phyloP scores from a whole-genome alignment of 1,140 invertebrate species.

The Holcopasites calliopsidis region DNA sequence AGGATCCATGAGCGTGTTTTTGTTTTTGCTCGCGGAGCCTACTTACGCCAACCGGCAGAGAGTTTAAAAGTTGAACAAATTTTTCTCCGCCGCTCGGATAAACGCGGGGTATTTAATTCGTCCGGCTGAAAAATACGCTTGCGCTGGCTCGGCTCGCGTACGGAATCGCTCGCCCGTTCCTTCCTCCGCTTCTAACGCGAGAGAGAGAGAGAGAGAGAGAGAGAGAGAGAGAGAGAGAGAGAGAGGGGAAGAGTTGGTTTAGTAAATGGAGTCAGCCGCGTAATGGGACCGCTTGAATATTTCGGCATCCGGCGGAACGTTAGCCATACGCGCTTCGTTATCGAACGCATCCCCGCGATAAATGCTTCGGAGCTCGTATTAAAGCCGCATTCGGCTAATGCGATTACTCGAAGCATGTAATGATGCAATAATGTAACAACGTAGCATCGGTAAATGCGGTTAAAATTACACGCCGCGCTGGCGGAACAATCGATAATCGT shows the following conservation, averaged over 20 bases:
- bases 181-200: background rate
- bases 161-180: background rate
- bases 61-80: conserved; percentile 11
- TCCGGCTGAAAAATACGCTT: background rate
- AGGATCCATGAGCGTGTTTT: background rate
- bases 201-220: too few relatives aligned
- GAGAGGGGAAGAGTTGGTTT: too few relatives aligned
- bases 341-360: conserved; percentile 57
- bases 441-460: conserved; percentile 37
- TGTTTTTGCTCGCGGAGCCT: background rate
- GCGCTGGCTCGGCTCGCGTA: background rate
- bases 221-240: too few relatives aligned
- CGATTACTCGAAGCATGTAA: conserved; percentile 61
- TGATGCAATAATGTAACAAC: conserved; percentile 58
- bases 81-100: background rate
- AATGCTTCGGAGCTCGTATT: conserved; percentile 49
- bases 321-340: conserved; percentile 50
- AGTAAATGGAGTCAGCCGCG: background rate
- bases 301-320: conserved; percentile 30
- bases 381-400: conserved; percentile 61
- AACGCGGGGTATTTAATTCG: conserved; percentile 1
- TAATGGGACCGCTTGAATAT: conserved; percentile 23
- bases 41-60: background rate
- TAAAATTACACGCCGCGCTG: conserved; percentile 30
- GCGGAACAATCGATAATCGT: conserved; percentile 31